A percentile compares a stretch with the other conserved stretches of the same genome.
Evolutionary conservation across 2,888 invertebrate species (phyloP).

Genomic region (Cristatella mucedo): DNA sequence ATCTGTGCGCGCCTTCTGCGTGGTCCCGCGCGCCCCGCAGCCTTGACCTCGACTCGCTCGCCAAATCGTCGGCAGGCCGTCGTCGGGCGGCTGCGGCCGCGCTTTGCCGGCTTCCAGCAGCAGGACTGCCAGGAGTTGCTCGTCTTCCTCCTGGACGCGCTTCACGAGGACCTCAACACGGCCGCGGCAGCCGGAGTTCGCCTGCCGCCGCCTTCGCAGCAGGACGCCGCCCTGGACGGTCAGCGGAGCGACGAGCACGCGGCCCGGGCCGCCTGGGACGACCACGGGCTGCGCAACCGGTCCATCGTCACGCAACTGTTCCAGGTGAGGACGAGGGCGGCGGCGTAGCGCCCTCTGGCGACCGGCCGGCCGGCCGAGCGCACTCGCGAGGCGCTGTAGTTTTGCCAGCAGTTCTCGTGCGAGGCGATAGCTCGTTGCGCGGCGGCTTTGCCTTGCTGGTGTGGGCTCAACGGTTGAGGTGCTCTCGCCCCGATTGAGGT

Average conservation of each 20-base stretch:
- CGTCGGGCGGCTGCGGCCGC: slow-evolving; percentile 67
- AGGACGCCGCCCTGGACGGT: slow-evolving; percentile 12
- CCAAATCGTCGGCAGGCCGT: slow-evolving; percentile 81
- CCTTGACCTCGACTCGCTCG: too few relatives aligned
- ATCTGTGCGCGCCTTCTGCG: too few relatives aligned
- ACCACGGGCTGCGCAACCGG: slow-evolving; percentile 53
- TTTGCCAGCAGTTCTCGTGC: too few relatives aligned
- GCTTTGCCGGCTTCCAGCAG: slow-evolving; percentile 65
- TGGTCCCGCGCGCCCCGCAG: too few relatives aligned
- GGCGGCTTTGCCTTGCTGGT: too few relatives aligned
- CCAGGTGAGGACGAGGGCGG: slow-evolving; percentile 45
- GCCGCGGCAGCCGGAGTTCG: too few relatives aligned
- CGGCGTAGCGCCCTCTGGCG: too few relatives aligned
- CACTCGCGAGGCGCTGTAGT: too few relatives aligned
- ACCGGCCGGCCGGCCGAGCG: too few relatives aligned
- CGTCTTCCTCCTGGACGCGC: slow-evolving; percentile 64
- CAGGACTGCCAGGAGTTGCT: slow-evolving; percentile 65
- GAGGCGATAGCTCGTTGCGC: too few relatives aligned
- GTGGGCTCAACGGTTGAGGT: too few relatives aligned
- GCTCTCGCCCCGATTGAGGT: too few relatives aligned
- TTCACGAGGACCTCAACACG: slow-evolving; percentile 62
- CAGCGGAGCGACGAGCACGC: slow-evolving; percentile 23
- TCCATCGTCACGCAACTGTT: slow-evolving; percentile 61
- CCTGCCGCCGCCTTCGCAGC: not conserved
- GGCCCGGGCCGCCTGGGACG: slow-evolving; percentile 51